Evolutionary conservation across 1,140 invertebrate species (phyloP), one percentile per base, ranked within the genome.

Genomic region (Listronotus bonariensis): DNA sequence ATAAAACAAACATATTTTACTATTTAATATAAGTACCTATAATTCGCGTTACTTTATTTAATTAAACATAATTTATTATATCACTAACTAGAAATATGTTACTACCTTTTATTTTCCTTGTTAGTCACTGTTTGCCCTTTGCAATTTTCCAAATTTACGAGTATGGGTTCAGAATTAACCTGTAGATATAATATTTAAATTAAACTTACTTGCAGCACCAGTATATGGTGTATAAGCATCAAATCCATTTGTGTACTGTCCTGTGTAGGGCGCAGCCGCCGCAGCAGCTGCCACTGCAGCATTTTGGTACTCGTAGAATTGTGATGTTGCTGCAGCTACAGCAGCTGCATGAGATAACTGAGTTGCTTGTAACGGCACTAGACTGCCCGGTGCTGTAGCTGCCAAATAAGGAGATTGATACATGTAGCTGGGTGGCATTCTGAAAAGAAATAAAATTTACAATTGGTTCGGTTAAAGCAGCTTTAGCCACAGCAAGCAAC

Each of bases 291-390:
- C 86, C 15, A 83, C 84, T 38, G 80, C 81, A 26, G 82, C 81
- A 59, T 85, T 86, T 67, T 86, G 85, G 69, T 90, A 89, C 76
- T 90, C 88, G 76, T 90, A 89, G 75, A 89, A 89, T 69, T 89
- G 85, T 46, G 88, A 86, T 46, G 88, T 87, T 3, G 87, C 87
- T 3, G 87, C 87, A 11, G 87, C 87, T 46, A 89, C 82, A 1
- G 88, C 87, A 31, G 88, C 87, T 2, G 88, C 88, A 76, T 90
- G 88, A 72, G 86, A 87, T 59, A 90, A 75, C 73, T 86, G 88
- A 46, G 77, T 77, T 7, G 78, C 78, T 58, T 86, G 87, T 72
- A 88, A 78, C 68, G 86, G 86, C 56, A 90, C 83, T 69, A 89
- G 78, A 57, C 82, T 86, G 77, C 79, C 83, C 76, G 79, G 84